These are phyloP conservation scores for Heterodera filipjevi DNA, from an alignment of 2,888 invertebrate species.

Conservation along the genomic window DNA sequence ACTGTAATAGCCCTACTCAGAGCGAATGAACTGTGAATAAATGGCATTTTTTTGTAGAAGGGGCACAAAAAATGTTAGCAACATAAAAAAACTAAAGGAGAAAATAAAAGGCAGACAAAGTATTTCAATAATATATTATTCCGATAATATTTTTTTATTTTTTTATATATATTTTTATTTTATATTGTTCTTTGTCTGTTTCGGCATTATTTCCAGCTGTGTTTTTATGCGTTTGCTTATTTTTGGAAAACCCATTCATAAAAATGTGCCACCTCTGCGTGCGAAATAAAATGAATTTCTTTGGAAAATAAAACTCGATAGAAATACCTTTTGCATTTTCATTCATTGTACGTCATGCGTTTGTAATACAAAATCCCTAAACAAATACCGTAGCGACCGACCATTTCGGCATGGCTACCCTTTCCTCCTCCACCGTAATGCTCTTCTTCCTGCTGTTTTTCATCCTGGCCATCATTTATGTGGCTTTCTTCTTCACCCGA, in stretches of 20 bases:
- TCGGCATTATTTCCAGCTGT: background rate
- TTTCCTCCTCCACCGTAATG: background rate
- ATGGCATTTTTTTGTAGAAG: too few relatives aligned
- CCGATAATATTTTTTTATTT: too few relatives aligned
- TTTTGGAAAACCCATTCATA: background rate
- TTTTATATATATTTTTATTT: background rate
- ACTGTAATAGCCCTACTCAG: background rate
- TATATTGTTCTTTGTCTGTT: too few relatives aligned
- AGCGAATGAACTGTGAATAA: background rate
- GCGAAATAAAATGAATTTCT: background rate
- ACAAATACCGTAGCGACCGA: background rate
- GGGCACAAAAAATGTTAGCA: too few relatives aligned
- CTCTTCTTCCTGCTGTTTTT: background rate
- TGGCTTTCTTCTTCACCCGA: background rate
- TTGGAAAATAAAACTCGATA: background rate
- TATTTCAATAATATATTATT: too few relatives aligned
- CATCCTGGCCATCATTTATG: background rate
- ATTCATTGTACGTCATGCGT: background rate
- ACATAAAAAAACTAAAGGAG: too few relatives aligned
- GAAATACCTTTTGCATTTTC: background rate
- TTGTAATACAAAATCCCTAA: background rate
- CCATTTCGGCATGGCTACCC: background rate
- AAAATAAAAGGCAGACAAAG: too few relatives aligned
- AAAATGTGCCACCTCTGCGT: background rate
- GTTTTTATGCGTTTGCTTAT: background rate